Evolutionary conservation across 2,888 invertebrate species (phyloP), one percentile per base, ranked within the genome.

Genomic region (Drosophila stalkeri): DNA sequence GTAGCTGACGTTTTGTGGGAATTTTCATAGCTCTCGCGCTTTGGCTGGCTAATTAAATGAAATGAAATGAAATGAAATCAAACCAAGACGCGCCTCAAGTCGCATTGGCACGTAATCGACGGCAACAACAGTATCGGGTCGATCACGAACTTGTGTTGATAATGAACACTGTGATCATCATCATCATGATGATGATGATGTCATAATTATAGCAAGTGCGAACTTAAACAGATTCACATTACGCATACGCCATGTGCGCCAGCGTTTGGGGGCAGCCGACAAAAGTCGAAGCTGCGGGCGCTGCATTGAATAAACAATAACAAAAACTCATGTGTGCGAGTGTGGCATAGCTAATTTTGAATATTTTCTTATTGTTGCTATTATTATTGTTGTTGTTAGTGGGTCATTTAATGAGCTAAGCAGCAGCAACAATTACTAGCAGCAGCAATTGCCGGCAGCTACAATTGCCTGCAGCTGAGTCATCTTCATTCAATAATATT

Each of bases 271-370:
- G 55, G 51, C 79, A 70, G 64, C 54, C 65, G 61, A 33, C 51
- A 65, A 68, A 80, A 76, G 80, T 65, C 72, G 64, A 44, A 60
- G 23, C 62, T 67, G 57, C 77, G 69, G 49, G 51, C 47, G 61
- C 49, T 77, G 89, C 89, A 84, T 88, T 88, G 73, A 74, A 83
- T 82, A 86, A 84, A 84, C 89, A 88, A 70, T 27, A 73, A 51
- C 37, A 54, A 31, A 31, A 31, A 46, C 14, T 39, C 47, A 35
- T 55, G 57, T 80, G 75, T 65, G 72, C 49, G 49, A 51, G 49
- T 47, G 23, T 31, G 55, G 79, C 79, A 84, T 86, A 66, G 63
- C 75, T 78, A 75, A 82, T 85, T 71, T 63, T 62, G 23, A 18
- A 18, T 39, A 27, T 39, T 23, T 59, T 43, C 27, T 23, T 56